Conservation (phyloP, 2,113 vertebrate species). For the Phyllopteryx taeniolatus region DNA sequence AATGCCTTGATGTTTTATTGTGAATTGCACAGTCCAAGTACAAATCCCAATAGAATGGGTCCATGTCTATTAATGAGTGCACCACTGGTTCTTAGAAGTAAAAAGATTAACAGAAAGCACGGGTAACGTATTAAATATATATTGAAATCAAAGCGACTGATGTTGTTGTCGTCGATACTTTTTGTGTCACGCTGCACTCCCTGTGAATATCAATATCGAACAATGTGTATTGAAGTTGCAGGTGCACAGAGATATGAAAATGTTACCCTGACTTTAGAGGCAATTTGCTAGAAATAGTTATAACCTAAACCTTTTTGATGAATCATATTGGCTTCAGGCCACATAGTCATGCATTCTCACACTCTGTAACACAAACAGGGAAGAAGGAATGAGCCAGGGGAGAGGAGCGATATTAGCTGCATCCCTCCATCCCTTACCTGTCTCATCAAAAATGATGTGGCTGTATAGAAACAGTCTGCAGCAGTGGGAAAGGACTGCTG, state of each 20-base stretch:
- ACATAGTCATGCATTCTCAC: constrained; percentile 15
- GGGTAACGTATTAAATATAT: not conserved
- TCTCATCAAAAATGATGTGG: constrained; percentile 63
- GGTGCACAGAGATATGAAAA: constrained; percentile 35
- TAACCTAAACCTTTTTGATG: constrained; percentile 38
- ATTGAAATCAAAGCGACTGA: not conserved
- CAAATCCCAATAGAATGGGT: too few species aligned
- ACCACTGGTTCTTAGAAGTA: not conserved
- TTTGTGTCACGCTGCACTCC: not conserved
- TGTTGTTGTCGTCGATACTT: not conserved
- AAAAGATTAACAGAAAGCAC: not conserved
- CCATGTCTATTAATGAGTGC: not conserved
- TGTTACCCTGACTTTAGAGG: constrained; percentile 42
- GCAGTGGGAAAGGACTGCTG: constrained; percentile 49
- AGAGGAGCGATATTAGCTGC: constrained; percentile 59
- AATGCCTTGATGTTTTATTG: too few species aligned
- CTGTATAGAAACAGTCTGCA: constrained; percentile 54
- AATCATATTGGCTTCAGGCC: constrained; percentile 37
- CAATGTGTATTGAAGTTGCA: not conserved
- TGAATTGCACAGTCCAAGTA: too few species aligned
- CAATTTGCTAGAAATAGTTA: constrained; percentile 45
- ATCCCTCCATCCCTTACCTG: constrained; percentile 44
- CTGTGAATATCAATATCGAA: not conserved
- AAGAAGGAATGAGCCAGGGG: constrained; percentile 48
- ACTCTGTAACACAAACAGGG: constrained; percentile 30